Evolutionary conservation across 2,113 vertebrate genomes (phyloP).

Genomic region (Bos indicus): DNA sequence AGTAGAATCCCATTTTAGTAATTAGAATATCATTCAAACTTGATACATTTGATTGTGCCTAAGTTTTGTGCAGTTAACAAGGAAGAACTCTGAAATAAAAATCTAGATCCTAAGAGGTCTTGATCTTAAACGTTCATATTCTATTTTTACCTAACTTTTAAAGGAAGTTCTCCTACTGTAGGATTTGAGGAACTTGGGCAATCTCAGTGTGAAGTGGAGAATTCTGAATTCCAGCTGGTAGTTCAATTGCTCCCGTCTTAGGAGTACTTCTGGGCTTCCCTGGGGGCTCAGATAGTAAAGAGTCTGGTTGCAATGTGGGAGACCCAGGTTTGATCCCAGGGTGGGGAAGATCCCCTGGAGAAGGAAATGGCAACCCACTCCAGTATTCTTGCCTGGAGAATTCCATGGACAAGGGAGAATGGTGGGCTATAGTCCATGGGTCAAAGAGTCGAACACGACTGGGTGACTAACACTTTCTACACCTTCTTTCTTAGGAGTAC

Average conservation of each 20-base stretch:
- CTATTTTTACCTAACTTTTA: neutral
- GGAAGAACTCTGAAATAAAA: neutral
- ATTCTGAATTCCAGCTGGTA: neutral
- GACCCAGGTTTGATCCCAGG: neutral
- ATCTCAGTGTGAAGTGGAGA: neutral
- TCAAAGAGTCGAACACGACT: neutral
- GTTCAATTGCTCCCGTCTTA: neutral
- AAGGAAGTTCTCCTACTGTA: neutral
- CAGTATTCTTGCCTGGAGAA: neutral
- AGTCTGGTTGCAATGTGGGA: neutral
- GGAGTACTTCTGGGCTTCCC: neutral
- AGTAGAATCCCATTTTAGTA: neutral
- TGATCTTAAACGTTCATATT: neutral
- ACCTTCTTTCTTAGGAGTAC: neutral
- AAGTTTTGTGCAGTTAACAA: neutral
- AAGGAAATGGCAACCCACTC: neutral
- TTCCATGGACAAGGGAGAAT: neutral
- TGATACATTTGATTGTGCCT: neutral
- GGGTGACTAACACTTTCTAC: neutral
- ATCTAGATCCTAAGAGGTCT: neutral
- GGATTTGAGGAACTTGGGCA: neutral
- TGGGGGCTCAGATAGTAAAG: neutral
- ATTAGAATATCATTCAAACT: neutral
- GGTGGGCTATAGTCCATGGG: neutral
- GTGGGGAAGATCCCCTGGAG: neutral